Base-by-base conservation (phyloP, 1,140 invertebrate species). In the Luehdorfia chinensis region DNA sequence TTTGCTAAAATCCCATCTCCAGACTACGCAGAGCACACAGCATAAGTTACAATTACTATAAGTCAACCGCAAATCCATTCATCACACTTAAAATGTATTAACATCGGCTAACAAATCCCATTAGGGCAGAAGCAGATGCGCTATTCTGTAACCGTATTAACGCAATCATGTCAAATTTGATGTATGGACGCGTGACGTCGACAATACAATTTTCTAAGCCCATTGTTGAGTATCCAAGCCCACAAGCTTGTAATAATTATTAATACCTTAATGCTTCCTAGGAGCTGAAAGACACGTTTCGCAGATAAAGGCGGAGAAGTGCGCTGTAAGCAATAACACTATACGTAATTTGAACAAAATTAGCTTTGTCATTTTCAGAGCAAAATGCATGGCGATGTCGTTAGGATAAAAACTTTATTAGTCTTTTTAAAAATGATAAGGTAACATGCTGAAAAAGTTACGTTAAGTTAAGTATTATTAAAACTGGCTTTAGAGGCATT, bases 131-230 rank as follows among this genome's bases (percentile, higher is more conserved):
- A 59, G 67, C 58, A 61, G 55, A 53, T 58, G 55, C 46, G 23
- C 36, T 15, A 49, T 44, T 55, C 50, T 55, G 50, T 59, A 51
- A 59, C 55, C 53, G 45, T 57, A 59, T 65, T 61, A 66, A 51
- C 53, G 55, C 55, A 48, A 55, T 58, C 49, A 55, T 50, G 64
- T 66, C 70, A 73, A 52, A 46, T 46, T 34, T 65, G 58, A 61
- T 60, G 52, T 33, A 66, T 66, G 47, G 56, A 61, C 54, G 53
- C 77, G 75, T 83, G 75, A 75, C 59, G 55, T 50, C 50, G 52
- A 83, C 74, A 83, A 83, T 83, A 57, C 63, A 55, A 59, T 50
- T 50, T 55, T 44, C 36, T 39, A 43, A 47, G 55, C 30, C 61
- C 39, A 66, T 71, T 63, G 56, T 58, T 32, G 34, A 27, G 45